Base-by-base conservation (phyloP, 2,113 vertebrate genomes). In the Nyctibius bracteatus region DNA sequence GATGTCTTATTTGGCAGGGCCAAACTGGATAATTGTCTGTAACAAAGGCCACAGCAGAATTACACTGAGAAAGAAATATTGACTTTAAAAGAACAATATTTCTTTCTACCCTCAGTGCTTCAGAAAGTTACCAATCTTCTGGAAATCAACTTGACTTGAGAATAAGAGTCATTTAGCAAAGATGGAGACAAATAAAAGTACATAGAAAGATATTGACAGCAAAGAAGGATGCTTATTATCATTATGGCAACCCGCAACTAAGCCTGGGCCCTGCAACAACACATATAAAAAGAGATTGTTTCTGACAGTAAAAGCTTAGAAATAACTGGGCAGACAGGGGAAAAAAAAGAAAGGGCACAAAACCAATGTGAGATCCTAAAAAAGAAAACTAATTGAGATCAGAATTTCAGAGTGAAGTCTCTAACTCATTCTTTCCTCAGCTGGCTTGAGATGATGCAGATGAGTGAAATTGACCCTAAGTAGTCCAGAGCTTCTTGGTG, bases 381-480 rank as follows among this genome's bases (percentile, higher is more conserved):
- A 44, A 23, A 58, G 6, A 59, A 63, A 86, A 77, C 0, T 0
- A 3, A 24, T 8, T 37, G 6, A 55, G 16, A 35, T 25, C 6
- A 39, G 54, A 72, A 59, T 67, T 67, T 57, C 19, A 59, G 66
- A 75, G 9, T 44, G 19, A 86, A 71, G n/a, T 58, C 14, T 70
- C 8, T 23, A 35, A 74, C 8, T 41, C 9, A 71, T 79, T 37
- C 18, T 65, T 81, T 68, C 9, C 6, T 74, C 43, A 11, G 0
- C 9, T 82, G 35, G 3, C 18, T 73, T 74, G 46, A 78, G 43
- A 41, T 37, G 2, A 61, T 43, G 22, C 12, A 83, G 30, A n/a
- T 1, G 10, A 6, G 13, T 39, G 6, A 86, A 70, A 57, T 4
- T 57, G 16, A 65, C 15, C 8, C 12, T 17, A 70, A 51, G 4